phyloP scores from a whole-genome alignment of 1,140 invertebrate species.

The Gryllus bimaculatus region DNA sequence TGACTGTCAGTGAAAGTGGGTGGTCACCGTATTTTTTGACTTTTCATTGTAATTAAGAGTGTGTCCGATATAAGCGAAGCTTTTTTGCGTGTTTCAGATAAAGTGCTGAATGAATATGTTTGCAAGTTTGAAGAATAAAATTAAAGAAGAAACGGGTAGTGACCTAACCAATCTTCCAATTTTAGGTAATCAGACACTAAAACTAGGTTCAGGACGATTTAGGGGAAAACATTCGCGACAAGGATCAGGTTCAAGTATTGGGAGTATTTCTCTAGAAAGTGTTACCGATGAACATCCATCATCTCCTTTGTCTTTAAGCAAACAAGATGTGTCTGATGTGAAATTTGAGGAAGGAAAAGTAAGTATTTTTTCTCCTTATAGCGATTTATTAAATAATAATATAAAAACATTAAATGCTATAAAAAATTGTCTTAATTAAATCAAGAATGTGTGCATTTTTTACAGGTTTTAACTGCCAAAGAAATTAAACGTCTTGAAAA shows the following conservation, averaged over 20 bases:
- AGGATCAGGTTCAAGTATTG: conserved; percentile 51
- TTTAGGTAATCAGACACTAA: not conserved
- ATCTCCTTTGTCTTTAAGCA: conserved; percentile 20
- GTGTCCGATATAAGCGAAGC: not conserved
- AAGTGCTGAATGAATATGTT: conserved; percentile 27
- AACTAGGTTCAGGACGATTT: not conserved
- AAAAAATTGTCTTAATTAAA: not conserved
- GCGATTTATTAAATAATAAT: not conserved
- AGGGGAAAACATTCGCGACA: conserved; percentile 44
- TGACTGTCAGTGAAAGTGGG: not conserved
- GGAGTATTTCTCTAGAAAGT: conserved; percentile 34
- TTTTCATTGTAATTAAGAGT: not conserved
- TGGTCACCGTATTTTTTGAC: not conserved
- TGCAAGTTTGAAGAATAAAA: conserved; percentile 52
- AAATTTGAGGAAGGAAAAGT: conserved; percentile 28
- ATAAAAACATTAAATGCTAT: too few species aligned
- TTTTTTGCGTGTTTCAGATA: not conserved
- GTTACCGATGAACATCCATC: conserved; percentile 31
- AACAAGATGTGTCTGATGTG: conserved; percentile 22
- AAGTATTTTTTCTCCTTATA: conserved; percentile 8
- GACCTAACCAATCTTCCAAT: conserved; percentile 43
- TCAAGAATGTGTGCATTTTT: conserved; percentile 17
- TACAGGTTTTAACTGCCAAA: conserved; percentile 33
- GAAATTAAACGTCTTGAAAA: conserved; percentile 38
- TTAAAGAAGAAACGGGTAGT: conserved; percentile 61